phyloP scores from a whole-genome alignment of 2,888 invertebrate genomes.

The Mycalesis mineus region DNA sequence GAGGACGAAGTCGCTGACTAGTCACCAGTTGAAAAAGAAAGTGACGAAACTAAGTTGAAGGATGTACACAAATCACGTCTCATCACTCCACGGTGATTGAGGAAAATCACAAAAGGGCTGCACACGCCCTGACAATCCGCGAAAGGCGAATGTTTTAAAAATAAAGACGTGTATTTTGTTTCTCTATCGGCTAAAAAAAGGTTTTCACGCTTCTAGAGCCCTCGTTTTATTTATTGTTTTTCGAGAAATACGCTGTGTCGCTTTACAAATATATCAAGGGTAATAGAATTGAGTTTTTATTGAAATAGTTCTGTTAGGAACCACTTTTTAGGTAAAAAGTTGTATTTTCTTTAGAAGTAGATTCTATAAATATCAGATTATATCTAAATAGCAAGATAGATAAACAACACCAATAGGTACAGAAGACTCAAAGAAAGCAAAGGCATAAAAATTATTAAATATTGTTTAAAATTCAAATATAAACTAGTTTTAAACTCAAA shows the following conservation, averaged over 20 bases:
- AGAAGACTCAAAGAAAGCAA: too few relatives aligned
- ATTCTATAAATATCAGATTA: too few relatives aligned
- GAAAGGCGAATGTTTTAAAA: constrained; percentile 7
- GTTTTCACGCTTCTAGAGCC: constrained; percentile 13
- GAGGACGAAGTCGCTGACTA: too few relatives aligned
- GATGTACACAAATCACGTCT: constrained; percentile 6
- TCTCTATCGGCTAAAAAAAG: constrained; percentile 13
- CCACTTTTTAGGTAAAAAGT: too few relatives aligned
- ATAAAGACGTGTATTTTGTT: constrained; percentile 14
- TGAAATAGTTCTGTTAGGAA: not conserved
- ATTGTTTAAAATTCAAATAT: too few relatives aligned
- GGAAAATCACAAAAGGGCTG: constrained; percentile 13
- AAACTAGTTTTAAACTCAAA: too few relatives aligned
- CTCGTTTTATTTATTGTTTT: constrained; percentile 13
- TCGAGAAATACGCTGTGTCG: not conserved
- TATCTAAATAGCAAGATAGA: too few relatives aligned
- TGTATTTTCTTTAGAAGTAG: too few relatives aligned
- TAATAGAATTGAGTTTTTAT: not conserved
- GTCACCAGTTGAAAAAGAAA: not conserved
- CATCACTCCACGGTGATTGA: constrained; percentile 1
- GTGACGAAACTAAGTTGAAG: not conserved
- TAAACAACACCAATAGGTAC: too few relatives aligned
- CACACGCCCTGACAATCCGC: constrained; percentile 11
- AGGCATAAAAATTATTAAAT: too few relatives aligned
- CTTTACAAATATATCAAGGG: not conserved